phyloP scores from a whole-genome alignment of 1,140 invertebrate genomes.

The Brachionus plicatilis region DNA sequence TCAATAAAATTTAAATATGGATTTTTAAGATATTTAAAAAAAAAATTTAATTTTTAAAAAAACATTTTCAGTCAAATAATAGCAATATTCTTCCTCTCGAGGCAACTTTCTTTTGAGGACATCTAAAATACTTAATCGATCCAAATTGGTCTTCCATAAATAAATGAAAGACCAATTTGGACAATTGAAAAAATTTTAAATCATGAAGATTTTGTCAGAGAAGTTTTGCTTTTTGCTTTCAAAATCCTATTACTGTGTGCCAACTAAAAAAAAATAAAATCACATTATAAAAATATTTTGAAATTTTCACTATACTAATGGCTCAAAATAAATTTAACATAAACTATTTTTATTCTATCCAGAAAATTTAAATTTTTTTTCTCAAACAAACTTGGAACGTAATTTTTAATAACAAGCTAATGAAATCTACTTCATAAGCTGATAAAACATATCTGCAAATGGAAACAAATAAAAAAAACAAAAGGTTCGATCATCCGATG shows the following conservation, averaged over 20 bases:
- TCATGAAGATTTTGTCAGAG: no score
- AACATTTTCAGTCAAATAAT: no score
- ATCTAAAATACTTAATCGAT: no score
- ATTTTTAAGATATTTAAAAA: no score
- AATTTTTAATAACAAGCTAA: not conserved
- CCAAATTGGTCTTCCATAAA: no score
- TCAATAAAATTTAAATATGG: no score
- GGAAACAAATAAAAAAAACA: not conserved
- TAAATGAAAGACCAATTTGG: no score
- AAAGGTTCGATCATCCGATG: not conserved
- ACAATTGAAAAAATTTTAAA: no score
- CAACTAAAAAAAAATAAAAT: not conserved
- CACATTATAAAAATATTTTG: not conserved
- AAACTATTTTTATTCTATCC: constrained; percentile 3
- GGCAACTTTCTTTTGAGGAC: no score
- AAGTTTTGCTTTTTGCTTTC: no score
- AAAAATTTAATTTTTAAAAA: no score
- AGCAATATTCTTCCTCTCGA: no score
- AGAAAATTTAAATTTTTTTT: not conserved
- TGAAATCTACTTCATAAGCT: not conserved
- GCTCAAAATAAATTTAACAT: not conserved
- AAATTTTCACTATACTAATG: not conserved
- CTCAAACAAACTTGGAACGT: not conserved
- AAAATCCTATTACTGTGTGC: not conserved
- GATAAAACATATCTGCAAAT: not conserved